A percentile compares a stretch with the other conserved stretches of the same genome.
phyloP scores from a whole-genome alignment of 2,888 invertebrate genomes.

The Osmoderma eremita region DNA sequence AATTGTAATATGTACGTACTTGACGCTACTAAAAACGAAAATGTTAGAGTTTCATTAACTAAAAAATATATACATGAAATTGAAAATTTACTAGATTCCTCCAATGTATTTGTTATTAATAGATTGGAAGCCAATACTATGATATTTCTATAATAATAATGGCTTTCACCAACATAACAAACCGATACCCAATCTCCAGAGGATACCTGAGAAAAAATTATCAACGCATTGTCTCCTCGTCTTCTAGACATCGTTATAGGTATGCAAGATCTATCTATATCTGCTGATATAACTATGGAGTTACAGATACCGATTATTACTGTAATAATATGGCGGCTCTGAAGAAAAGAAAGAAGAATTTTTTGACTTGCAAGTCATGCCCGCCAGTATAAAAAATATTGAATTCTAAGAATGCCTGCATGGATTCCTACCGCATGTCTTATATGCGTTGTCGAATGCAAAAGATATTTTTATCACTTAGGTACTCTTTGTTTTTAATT shows the following conservation, averaged over 20 bases:
- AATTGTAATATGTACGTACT: no score
- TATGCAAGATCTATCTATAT: not conserved
- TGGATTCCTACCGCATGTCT: no score
- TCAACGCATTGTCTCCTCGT: not conserved
- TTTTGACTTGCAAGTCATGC: slow-evolving; percentile 29
- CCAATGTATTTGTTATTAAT: no score
- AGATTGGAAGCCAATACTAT: no score
- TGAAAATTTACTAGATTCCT: no score
- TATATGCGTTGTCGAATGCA: not conserved
- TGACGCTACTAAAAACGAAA: no score
- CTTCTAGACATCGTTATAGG: slow-evolving; percentile 1
- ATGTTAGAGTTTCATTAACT: no score
- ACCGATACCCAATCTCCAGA: no score
- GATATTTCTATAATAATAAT: no score
- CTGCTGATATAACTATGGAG: slow-evolving; percentile 14
- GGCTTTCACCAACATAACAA: no score
- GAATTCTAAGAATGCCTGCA: slow-evolving; percentile 12
- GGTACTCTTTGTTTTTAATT: not conserved
- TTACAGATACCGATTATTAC: slow-evolving; percentile 24
- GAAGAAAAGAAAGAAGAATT: slow-evolving; percentile 29
- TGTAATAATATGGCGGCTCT: slow-evolving; percentile 31
- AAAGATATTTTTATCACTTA: not conserved
- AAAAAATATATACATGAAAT: no score
- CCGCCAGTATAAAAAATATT: slow-evolving; percentile 19
- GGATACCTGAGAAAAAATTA: no score